Conservation (phyloP, 2,888 invertebrate species). For the Idaea aversata region DNA sequence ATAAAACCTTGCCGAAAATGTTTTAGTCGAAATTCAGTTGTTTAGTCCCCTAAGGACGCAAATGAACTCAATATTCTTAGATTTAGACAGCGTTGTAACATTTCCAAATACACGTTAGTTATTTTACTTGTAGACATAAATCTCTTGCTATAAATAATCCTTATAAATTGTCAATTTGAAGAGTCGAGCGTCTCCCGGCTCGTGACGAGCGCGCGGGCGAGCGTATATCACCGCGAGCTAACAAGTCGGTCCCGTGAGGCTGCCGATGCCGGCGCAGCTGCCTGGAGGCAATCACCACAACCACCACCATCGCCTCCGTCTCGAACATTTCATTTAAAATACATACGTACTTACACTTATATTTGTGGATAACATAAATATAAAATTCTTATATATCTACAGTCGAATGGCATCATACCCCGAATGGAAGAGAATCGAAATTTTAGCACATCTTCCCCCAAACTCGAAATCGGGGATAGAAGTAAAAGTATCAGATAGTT, state of each 20-base stretch:
- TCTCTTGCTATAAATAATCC: not conserved
- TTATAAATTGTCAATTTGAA: not conserved
- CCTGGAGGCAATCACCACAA: too few relatives aligned
- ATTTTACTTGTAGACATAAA: not conserved
- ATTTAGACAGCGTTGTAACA: not conserved
- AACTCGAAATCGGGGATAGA: too few relatives aligned
- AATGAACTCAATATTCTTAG: too few relatives aligned
- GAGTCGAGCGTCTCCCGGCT: not conserved
- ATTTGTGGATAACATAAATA: too few relatives aligned
- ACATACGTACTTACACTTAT: not conserved
- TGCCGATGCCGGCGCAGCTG: not conserved
- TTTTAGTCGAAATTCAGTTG: too few relatives aligned
- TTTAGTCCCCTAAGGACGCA: too few relatives aligned
- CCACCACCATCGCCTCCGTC: not conserved
- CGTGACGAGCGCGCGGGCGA: not conserved
- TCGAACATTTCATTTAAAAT: not conserved
- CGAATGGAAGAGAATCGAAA: too few relatives aligned
- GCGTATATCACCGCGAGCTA: not conserved
- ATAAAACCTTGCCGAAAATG: too few relatives aligned
- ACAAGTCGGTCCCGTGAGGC: not conserved
- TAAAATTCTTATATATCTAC: too few relatives aligned
- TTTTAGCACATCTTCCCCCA: too few relatives aligned
- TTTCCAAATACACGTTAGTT: not conserved
- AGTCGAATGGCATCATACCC: too few relatives aligned
- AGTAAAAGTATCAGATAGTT: too few relatives aligned